Base-by-base conservation (phyloP, 2,113 vertebrate genomes). In the Nannospalax galili region DNA sequence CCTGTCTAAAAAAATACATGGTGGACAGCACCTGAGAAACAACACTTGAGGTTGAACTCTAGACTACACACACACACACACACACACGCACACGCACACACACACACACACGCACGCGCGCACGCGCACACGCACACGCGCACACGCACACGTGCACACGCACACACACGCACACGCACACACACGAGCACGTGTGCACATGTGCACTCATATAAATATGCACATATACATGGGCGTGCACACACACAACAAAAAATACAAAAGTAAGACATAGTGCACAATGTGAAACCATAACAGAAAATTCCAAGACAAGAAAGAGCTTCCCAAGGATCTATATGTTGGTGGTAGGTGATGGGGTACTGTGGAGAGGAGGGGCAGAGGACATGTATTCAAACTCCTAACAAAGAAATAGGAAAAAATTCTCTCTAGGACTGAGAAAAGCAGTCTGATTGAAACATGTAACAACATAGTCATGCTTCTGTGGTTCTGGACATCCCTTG, bases 341-440 rank as follows among this genome's bases (percentile, higher is more conserved):
- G 3, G 24, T 15, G 62, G 30, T n/a, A 26, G 48, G 48, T 6
- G 48, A 52, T 6, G 11, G 58, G 15, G 26, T 28, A 1, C 11
- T 16, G 11, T 19, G 2, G 22, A 15, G 79, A 40, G 7, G 37
- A 64, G 26, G 3, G 4, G 1, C 4, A 3, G 0, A 1, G 22
- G 72, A 0, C 0, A 0, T 9, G 22, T 37, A 40, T 52, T 93
- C 42, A 77, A 28, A 79, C 81, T 92, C 35, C 56, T 90, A 89
- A 65, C 28, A 81, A 94, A 91, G 35, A 93, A 70, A 60, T 15
- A 78, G 24, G 6, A 22, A 26, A 24, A 69, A 65, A 14, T 5
- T 82, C 26, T 85, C 73, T 91, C 74, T 94, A 64, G 73, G 37
- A 37, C 3, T 79, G 20, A 90, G 70, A 90, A 84, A 94, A 75